Percentiles rank a stretch among this genome's conserved stretches.
These are phyloP conservation scores for rabbit (Oryctolagus cuniculus) DNA, from an alignment of 2,113 vertebrate genomes.

Conservation along the genomic window DNA sequence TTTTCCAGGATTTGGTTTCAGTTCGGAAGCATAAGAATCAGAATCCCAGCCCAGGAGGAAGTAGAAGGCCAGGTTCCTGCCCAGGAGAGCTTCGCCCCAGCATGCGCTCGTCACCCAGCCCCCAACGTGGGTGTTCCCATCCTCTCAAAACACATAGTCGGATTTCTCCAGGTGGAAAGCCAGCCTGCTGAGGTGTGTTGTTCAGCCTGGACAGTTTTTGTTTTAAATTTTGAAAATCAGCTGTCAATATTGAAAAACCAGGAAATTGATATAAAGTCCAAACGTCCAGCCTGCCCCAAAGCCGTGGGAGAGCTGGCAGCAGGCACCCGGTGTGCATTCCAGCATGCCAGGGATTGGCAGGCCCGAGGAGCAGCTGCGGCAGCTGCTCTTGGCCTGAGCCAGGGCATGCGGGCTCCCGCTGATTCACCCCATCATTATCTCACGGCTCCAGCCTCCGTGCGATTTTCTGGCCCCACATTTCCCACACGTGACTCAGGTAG, in stretches of 20 bases:
- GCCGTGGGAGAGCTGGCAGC: background rate
- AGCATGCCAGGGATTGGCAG: background rate
- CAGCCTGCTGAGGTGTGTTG: background rate
- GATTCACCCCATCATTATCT: background rate
- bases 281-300: background rate
- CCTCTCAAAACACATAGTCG: background rate
- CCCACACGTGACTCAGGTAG: background rate
- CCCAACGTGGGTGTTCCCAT: background rate
- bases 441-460: rapidly evolving
- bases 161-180: background rate
- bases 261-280: background rate
- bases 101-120: rapidly evolving
- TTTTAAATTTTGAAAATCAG: background rate
- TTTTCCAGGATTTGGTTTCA: background rate
- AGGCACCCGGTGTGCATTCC: background rate
- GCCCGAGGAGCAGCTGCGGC: background rate
- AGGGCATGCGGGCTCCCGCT: background rate
- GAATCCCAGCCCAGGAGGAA: background rate
- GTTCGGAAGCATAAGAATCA: conserved; percentile 11
- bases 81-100: too few relatives aligned
- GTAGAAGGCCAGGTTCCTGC: background rate
- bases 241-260: conserved; percentile 21
- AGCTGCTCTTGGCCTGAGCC: conserved; percentile 21
- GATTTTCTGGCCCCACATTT: background rate
- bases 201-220: background rate